Evolutionary conservation across 2,888 invertebrate genomes (phyloP), one percentile per base, ranked within the genome.

Genomic region (Caenorhabditis sp.): DNA sequence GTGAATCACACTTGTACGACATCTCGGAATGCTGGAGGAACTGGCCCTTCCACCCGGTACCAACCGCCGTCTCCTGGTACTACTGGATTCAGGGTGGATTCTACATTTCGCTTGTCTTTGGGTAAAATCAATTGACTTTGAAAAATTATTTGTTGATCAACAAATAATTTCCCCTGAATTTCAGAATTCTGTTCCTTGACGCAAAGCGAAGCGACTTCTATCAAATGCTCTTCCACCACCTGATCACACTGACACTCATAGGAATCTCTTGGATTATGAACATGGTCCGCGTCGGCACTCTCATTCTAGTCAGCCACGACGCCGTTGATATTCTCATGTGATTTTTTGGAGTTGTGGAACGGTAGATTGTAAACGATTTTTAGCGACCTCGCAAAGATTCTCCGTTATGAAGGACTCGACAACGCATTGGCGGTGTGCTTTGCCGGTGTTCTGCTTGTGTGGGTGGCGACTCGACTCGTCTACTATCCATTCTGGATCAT

Each of bases 191-290:
- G n/a, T 81, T 90, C 79, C 93, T 88, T 58, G 88, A 88, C 53
- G 85, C 88, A 7, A 78, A 81, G 13, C 80, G 88, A 2, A 82
- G 97, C 92, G 98, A 99, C 95, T 96, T 98, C 90, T 79, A 73
- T 61, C 83, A 88, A 70, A 88, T 88, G 88, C 77, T 83, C 35
- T 92, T 96, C 62, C 98, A 99, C 91, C 98, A 99, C 90, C 92
- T 96, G 88, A 95, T 95, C 22, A 96, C 98, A 41, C 93, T 99
- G 83, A 90, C 93, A 45, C 92, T 99, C 78, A 93, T 99, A 91
- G 93, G 93, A 37, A 78, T 79, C 45, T 96, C 96, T 80, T 99
- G 96, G 95, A 93, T 95, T 6, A 94, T 94, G 90, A 98, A 97
- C 90, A 92, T 97, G 84, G 94, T 95, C 86, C 93, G 92, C 77